These are phyloP conservation scores for Pomatostomus ruficeps DNA, from an alignment of 2,113 vertebrate genomes.

Conservation along the genomic window DNA sequence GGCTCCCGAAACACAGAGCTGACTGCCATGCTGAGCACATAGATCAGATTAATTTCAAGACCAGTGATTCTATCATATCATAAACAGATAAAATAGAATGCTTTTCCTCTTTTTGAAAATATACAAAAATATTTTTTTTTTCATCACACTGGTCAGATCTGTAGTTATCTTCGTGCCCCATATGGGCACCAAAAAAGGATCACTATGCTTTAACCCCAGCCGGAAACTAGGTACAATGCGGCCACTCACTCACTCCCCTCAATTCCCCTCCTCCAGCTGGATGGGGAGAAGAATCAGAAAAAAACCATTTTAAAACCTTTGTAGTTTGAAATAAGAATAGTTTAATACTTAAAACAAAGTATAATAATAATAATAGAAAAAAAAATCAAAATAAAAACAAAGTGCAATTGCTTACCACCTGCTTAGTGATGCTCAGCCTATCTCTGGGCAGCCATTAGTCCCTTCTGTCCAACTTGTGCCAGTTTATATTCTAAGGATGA, in stretches of 20 bases:
- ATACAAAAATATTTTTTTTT: not conserved
- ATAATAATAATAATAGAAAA: not conserved
- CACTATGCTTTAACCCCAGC: not conserved
- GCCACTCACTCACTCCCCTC: not conserved
- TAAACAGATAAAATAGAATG: not conserved
- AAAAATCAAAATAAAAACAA: not conserved
- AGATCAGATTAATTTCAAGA: not conserved
- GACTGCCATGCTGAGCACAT: not conserved
- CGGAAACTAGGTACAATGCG: not conserved
- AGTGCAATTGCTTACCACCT: not conserved
- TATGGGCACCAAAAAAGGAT: not conserved
- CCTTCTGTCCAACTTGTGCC: not conserved
- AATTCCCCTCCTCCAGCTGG: not conserved
- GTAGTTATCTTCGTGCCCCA: accelerated
- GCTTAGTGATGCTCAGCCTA: not conserved
- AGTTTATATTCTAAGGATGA: not conserved
- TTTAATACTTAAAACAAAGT: not conserved
- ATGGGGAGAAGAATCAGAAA: not conserved
- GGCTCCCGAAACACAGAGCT: not conserved
- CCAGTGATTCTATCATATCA: accelerated
- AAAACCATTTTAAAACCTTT: not conserved
- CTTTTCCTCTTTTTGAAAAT: not conserved
- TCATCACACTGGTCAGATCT: not conserved
- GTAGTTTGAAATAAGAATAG: not conserved
- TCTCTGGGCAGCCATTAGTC: not conserved